These are phyloP conservation scores for Perdita meconis DNA, from an alignment of 2,888 invertebrate species.

Conservation along the genomic window DNA sequence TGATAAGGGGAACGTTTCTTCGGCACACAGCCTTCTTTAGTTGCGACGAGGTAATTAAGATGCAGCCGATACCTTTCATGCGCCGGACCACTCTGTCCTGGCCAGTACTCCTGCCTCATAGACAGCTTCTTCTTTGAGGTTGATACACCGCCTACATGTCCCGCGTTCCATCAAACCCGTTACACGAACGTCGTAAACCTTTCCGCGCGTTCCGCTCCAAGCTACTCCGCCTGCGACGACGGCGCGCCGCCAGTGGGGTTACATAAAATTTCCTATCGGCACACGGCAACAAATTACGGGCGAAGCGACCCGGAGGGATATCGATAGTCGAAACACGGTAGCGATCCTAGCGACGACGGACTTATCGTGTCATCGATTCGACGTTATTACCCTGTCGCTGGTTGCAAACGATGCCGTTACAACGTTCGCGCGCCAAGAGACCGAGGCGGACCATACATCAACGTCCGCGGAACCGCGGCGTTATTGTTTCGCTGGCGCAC, in stretches of 20 bases:
- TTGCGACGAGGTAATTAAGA: no score
- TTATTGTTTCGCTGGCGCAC: constrained; percentile 19
- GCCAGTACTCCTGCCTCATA: no score
- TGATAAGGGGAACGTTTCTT: neutral
- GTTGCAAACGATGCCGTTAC: constrained; percentile 24
- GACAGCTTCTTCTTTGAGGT: no score
- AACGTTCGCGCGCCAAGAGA: constrained; percentile 27
- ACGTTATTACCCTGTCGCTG: constrained; percentile 27
- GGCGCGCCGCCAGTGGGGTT: no score
- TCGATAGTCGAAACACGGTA: constrained; percentile 8
- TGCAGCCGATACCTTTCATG: no score
- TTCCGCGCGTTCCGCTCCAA: neutral
- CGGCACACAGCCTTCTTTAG: no score
- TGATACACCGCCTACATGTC: no score
- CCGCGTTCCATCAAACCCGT: no score
- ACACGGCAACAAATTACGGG: constrained; percentile 40
- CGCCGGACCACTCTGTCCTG: no score
- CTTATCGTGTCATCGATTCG: constrained; percentile 50
- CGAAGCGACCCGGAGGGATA: constrained; percentile 11
- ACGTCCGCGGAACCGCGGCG: constrained; percentile 12
- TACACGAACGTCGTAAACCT: neutral
- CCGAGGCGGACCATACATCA: constrained; percentile 36
- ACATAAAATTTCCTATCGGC: neutral
- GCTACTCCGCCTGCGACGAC: no score
- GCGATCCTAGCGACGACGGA: constrained; percentile 20